Evolutionary conservation across 2,797 vertebrate species (phyloP).

Genomic region (Rousettus madagascariensis): DNA sequence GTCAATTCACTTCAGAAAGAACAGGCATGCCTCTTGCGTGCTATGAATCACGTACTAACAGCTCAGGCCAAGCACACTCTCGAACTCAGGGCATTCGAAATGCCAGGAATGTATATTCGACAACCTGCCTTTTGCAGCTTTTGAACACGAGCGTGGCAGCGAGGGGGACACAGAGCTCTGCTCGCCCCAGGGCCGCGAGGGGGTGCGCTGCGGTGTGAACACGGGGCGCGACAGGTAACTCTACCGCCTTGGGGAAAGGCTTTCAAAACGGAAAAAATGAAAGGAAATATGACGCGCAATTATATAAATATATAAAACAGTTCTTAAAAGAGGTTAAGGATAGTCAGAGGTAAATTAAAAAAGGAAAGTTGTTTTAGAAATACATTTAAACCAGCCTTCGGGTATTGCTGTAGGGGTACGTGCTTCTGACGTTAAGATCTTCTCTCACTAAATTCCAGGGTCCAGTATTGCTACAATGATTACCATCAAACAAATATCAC

Average conservation of each 20-base stretch:
- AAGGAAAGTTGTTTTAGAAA: slow-evolving; percentile 33
- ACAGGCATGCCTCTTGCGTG: slow-evolving; percentile 7
- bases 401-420: neutral
- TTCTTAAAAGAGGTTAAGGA: neutral
- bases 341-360: neutral
- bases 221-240: too few species aligned
- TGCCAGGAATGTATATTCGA: slow-evolving; percentile 32
- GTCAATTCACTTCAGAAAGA: slow-evolving; percentile 33
- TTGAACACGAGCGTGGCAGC: neutral
- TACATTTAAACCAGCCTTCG: neutral
- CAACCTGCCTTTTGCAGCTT: slow-evolving; percentile 15
- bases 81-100: slow-evolving; percentile 19
- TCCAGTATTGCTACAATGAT: neutral
- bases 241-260: neutral
- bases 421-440: neutral
- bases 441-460: neutral
- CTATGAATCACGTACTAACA: slow-evolving; percentile 42
- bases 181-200: neutral
- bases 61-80: slow-evolving; percentile 37
- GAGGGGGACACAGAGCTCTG: neutral
- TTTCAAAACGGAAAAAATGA: slow-evolving; percentile 32
- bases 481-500: neutral
- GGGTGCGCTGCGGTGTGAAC: too few species aligned
- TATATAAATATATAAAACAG: neutral
- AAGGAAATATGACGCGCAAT: slow-evolving; percentile 19